Evolutionary conservation across 2,113 vertebrate species (phyloP).

Genomic region (Cebidichthys violaceus): DNA sequence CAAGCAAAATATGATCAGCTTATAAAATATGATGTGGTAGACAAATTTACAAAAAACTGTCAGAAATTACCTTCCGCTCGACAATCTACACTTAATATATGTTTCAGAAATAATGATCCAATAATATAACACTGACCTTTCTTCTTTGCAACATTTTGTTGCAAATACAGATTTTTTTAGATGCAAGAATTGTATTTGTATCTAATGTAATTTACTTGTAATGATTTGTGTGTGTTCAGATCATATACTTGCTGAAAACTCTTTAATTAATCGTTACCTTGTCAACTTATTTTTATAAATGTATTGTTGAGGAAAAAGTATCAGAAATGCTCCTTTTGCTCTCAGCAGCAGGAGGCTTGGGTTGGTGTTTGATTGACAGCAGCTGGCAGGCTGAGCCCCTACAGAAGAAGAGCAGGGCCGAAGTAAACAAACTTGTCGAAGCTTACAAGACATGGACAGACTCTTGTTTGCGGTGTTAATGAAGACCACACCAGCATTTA

Average conservation of each 20-base stretch:
- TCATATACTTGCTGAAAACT: not conserved
- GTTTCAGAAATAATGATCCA: not conserved
- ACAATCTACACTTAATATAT: not conserved
- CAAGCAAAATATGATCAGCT: not conserved
- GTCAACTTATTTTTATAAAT: not conserved
- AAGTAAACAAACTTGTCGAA: not conserved
- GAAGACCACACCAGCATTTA: not conserved
- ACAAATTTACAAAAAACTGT: not conserved
- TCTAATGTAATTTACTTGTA: not conserved
- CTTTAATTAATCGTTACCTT: not conserved
- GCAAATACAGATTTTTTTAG: not conserved
- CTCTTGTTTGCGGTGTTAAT: not conserved
- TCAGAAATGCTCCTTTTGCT: not conserved
- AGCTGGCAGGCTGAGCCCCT: not conserved
- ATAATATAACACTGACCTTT: not conserved
- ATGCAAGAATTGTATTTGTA: not conserved
- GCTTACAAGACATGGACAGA: not conserved
- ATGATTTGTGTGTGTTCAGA: not conserved
- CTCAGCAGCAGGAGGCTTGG: not conserved
- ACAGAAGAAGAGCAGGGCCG: not conserved
- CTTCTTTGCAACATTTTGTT: not conserved
- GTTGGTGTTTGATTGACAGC: not conserved
- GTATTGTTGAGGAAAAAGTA: not conserved
- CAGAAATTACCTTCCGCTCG: not conserved
- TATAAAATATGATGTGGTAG: not conserved